phyloP scores from a whole-genome alignment of 2,797 vertebrate species.

The Peromyscus aztecus region DNA sequence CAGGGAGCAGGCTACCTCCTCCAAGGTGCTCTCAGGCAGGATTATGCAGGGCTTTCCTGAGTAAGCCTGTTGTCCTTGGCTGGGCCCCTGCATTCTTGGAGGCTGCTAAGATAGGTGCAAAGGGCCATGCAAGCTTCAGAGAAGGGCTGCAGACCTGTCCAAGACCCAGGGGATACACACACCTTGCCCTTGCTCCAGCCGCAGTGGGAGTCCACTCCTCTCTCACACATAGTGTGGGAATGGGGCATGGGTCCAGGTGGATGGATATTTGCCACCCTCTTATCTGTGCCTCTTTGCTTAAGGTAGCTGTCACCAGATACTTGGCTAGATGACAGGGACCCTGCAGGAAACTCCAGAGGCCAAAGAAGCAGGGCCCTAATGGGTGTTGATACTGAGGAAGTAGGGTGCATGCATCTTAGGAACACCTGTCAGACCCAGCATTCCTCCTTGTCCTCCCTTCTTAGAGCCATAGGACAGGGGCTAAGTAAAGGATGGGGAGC shows the following conservation, averaged over 20 bases:
- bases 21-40: not conserved
- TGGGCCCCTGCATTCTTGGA: not conserved
- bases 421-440: not conserved
- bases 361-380: no score
- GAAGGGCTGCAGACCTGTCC: not conserved
- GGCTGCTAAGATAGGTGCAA: not conserved
- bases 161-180: not conserved
- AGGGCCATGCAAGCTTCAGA: not conserved
- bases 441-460: not conserved
- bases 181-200: not conserved
- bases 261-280: not conserved
- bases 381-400: not conserved
- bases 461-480: not conserved
- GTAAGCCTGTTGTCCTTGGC: not conserved
- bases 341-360: not conserved
- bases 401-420: not conserved
- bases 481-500: no score
- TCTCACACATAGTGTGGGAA: not conserved
- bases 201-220: not conserved
- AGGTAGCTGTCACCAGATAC: no score
- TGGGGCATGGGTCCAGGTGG: not conserved
- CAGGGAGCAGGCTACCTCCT: not conserved
- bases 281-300: not conserved
- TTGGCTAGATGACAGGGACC: not conserved
- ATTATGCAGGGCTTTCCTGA: fast-evolving